Evolutionary conservation across 2,888 invertebrate species (phyloP).

Genomic region (Octodonta nipae): DNA sequence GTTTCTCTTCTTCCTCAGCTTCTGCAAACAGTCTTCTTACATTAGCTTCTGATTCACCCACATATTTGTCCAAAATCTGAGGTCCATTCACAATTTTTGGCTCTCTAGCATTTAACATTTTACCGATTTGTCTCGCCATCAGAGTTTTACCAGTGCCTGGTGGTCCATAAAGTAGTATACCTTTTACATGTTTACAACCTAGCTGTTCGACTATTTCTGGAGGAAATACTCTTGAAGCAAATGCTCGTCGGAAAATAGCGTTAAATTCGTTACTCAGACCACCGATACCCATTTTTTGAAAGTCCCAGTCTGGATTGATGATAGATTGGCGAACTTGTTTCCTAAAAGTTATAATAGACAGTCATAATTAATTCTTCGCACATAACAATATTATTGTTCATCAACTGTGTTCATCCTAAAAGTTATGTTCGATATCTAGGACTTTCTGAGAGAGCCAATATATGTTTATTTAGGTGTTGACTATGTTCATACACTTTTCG

Average conservation of each 20-base stretch:
- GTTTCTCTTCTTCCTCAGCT: constrained; percentile 95
- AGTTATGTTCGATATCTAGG: too few relatives aligned
- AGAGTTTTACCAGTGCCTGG: constrained; percentile 99
- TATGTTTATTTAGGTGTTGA: too few relatives aligned
- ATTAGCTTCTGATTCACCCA: constrained; percentile 98
- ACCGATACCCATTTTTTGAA: constrained; percentile 98
- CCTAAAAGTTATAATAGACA: too few relatives aligned
- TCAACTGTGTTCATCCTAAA: too few relatives aligned
- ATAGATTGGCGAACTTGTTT: constrained; percentile 73
- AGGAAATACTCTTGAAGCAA: constrained; percentile 95
- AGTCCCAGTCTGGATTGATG: constrained; percentile 99
- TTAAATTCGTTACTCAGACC: constrained; percentile 95
- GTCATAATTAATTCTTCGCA: too few relatives aligned
- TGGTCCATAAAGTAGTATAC: constrained; percentile 79
- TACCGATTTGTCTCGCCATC: constrained; percentile 97
- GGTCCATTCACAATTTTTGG: constrained; percentile 99
- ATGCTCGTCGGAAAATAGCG: constrained; percentile 94
- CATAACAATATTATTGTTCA: too few relatives aligned
- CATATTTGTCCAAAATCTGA: constrained; percentile 97
- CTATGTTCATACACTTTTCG: too few relatives aligned
- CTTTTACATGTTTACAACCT: constrained; percentile 96
- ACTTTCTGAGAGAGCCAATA: too few relatives aligned
- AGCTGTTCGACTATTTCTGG: constrained; percentile 93
- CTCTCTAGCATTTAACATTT: constrained; percentile 96
- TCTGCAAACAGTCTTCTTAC: constrained; percentile 90